A percentile compares a stretch with the other conserved stretches of the same genome.
These are phyloP conservation scores for Eristalinus aeneus DNA, from an alignment of 2,888 invertebrate genomes.

Conservation along the genomic window DNA sequence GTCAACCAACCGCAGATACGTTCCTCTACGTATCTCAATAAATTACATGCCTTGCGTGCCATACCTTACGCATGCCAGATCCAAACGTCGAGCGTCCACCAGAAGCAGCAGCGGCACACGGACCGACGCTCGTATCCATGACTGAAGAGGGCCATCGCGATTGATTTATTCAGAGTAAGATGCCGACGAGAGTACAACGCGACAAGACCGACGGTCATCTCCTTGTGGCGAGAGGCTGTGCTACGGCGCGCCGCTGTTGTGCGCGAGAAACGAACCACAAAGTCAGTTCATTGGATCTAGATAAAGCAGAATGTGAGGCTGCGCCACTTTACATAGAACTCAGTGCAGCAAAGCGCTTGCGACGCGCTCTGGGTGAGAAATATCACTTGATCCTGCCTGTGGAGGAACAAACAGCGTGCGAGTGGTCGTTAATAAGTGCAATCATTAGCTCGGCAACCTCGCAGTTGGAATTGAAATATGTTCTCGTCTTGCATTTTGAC, in stretches of 20 bases:
- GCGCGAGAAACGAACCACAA: slow-evolving; percentile 16
- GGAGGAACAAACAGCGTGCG: not conserved
- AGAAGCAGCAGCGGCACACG: slow-evolving; percentile 7
- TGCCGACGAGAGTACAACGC: not conserved
- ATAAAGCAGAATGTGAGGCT: slow-evolving; percentile 49
- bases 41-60: not conserved
- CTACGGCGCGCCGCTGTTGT: not conserved
- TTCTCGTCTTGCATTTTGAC: not conserved
- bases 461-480: not conserved
- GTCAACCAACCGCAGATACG: slow-evolving; percentile 16
- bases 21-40: not conserved
- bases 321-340: slow-evolving; percentile 42
- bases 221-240: not conserved
- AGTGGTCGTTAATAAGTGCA: not conserved
- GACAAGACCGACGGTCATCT: not conserved
- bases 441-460: not conserved
- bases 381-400: slow-evolving; percentile 32
- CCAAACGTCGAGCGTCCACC: slow-evolving; percentile 9
- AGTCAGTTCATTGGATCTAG: slow-evolving; percentile 44
- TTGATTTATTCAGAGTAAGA: slow-evolving; percentile 67
- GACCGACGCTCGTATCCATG: slow-evolving; percentile 27
- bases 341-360: not conserved
- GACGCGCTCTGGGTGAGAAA: not conserved
- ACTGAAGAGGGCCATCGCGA: slow-evolving; percentile 67
- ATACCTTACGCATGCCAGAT: slow-evolving; percentile 41